Conservation (phyloP, 2,888 invertebrate species). For the Ochlodes sylvanus region DNA sequence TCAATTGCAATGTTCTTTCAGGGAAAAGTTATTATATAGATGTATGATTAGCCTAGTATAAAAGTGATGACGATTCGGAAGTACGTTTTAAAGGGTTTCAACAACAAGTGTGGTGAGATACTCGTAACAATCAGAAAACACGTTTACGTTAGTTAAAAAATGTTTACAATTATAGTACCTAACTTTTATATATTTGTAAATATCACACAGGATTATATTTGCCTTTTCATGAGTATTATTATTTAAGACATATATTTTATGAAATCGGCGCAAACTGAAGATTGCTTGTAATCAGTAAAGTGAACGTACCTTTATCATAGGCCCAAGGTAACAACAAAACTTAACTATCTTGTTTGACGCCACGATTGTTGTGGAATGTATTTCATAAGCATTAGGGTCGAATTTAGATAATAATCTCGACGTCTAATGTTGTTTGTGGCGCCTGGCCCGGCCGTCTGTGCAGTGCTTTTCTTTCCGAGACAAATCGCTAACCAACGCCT, state of each 20-base stretch:
- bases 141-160: too few species aligned
- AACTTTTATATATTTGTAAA: too few species aligned
- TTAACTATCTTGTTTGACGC: conserved; percentile 18
- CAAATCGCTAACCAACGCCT: conserved; percentile 46
- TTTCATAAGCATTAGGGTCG: conserved; percentile 40
- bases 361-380: conserved; percentile 51
- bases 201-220: neutral
- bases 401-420: conserved; percentile 44
- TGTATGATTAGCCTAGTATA: too few species aligned
- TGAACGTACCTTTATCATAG: conserved; percentile 69
- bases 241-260: conserved; percentile 7
- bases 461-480: conserved; percentile 47
- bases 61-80: too few species aligned
- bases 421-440: conserved; percentile 36
- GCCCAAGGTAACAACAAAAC: conserved; percentile 72
- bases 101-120: too few species aligned
- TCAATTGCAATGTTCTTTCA: too few species aligned
- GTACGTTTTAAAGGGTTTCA: too few species aligned
- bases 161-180: too few species aligned
- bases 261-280: conserved; percentile 14
- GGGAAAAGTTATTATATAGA: too few species aligned
- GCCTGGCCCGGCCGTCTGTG: conserved; percentile 46
- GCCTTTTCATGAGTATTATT: neutral
- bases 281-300: conserved; percentile 47
- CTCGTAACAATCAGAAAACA: too few species aligned